Evolutionary conservation across 2,888 invertebrate genomes (phyloP), one percentile per base, ranked within the genome.

Genomic region (Crepidodera aurea): DNA sequence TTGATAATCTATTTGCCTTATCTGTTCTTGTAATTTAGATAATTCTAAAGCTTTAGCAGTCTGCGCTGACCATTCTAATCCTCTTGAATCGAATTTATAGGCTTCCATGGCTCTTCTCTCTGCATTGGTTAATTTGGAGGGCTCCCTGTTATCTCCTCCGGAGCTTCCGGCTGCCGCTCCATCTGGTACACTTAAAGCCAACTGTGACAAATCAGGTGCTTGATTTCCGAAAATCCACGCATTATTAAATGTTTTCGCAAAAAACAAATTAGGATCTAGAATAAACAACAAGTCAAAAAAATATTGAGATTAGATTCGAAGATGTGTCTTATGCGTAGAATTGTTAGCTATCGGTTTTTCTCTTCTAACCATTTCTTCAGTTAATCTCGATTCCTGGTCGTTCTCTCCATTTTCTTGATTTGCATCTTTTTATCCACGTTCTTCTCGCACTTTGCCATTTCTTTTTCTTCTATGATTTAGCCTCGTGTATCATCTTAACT

Each of bases 21-120:
- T 96, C 1, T 81, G 77, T 80, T 99, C 99, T 81, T 99, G 98
- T 76, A 92, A 82, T 81, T 96, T 96, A 1, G 96, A 93, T 48
- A 99, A 84, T 59, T 98, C 96, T 78, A 99, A 81, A 0, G 97
- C 96, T 77, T 90, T 93, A 2, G 99, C 99, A 3, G 99, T 98
- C 76, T 92, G 90, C 0, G 99, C 99, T 8, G 99, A 99, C 76
- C 98, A 86, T 83, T 99, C 99, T 71, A 99, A 82, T 5, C 98
- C 99, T 51, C 94, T 91, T 1, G 99, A 99, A 83, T 99, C 99
- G 73, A 94, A 94, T 70, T 93, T 86, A 77, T 94, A 94, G 1
- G 92, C 91, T 70, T 93, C 93, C 92, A 93, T 93, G 16, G 89
- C 89, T 74, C 85, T 88, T 70, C 85, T 88, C 75, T 89, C 89